Base-by-base conservation (phyloP, 2,888 invertebrate species). In the Heteromurus nitidus region DNA sequence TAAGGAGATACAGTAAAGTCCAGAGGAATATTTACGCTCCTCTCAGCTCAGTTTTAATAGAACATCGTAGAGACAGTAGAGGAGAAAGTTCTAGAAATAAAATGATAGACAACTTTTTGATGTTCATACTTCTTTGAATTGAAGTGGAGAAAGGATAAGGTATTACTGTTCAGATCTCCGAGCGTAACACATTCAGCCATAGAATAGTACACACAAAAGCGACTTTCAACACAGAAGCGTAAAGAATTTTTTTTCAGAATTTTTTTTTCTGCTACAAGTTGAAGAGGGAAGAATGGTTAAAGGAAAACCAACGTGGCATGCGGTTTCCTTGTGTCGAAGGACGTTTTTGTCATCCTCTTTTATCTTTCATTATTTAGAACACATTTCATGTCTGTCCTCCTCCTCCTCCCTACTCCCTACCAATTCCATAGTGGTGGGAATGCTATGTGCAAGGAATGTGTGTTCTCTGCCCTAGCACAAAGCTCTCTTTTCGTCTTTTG, bases 361-460 rank as follows among this genome's bases (percentile, higher is more conserved):
- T 75, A 75, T 76, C 76, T 79, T 72, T 72, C 72, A 79, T 79
- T 72, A 79, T 70, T 79, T 70, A 36, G 42, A 64, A 53, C 77
- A 53, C 64, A 64, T 60, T 76, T 77, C 77, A 62, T 77, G 50
- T 69, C 69, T 47, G 13, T 22, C 58, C 11, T 36, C n/a, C n/a
- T 26, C 44, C 13, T 44, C n/a, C n/a, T n/a, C n/a, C n/a, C n/a
- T n/a, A n/a, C n/a, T n/a, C 20, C 22, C 64, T 72, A 13, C 74
- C 24, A 44, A 28, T 44, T 44, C 65, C 26, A 24, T 22, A 65
- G 11, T 28, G 60, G 60, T 13, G 31, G 50, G 18, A 5, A 50
- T 9, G 20, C 58, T 11, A 64, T 36, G 64, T 64, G 64, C 36
- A 2, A 18, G 31, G 22, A 64, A 36, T 64, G 18, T 64, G 13